A percentile compares a stretch with the other conserved stretches of the same genome.
Conservation (phyloP, 2,797 vertebrate species). For the Galaxias olidus region DNA sequence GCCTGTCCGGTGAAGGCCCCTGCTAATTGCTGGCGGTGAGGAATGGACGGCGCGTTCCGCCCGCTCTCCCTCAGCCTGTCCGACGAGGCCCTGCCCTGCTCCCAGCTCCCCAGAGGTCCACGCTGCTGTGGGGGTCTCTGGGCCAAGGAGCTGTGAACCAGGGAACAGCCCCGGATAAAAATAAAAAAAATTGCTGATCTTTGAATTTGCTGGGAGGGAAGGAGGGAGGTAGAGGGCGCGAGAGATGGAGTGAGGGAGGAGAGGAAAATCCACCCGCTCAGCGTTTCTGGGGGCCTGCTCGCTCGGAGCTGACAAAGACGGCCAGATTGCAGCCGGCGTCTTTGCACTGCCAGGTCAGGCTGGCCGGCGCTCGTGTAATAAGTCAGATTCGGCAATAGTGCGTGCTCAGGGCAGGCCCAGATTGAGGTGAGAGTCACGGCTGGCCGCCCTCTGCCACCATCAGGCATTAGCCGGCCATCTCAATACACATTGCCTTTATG, state of each 20-base stretch:
- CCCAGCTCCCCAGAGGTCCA: constrained; percentile 10
- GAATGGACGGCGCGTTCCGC: constrained; percentile 38
- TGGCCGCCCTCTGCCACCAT: constrained; percentile 31
- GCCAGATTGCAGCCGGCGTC: constrained; percentile 67
- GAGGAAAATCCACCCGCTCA: constrained; percentile 69
- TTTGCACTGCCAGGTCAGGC: constrained; percentile 60
- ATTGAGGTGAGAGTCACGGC: constrained; percentile 61
- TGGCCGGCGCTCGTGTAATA: constrained; percentile 64
- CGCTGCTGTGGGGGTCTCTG: constrained; percentile 37
- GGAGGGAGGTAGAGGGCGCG: constrained; percentile 23
- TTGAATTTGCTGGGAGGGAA: constrained; percentile 45
- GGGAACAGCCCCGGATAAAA: constrained; percentile 45
- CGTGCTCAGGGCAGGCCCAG: constrained; percentile 70
- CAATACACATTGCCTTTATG: constrained; percentile 49
- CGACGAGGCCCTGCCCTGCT: not conserved
- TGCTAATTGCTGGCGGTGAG: constrained; percentile 50
- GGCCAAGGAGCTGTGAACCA: constrained; percentile 52
- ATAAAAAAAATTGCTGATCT: constrained; percentile 69
- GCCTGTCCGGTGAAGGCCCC: constrained; percentile 19
- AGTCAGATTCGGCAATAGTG: constrained; percentile 71
- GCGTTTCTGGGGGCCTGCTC: constrained; percentile 60
- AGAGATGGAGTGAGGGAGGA: constrained; percentile 62
- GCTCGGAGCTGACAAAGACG: constrained; percentile 68
- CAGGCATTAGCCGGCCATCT: constrained; percentile 57
- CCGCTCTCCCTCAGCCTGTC: constrained; percentile 19